Base-by-base conservation (phyloP, 1,140 invertebrate genomes). In the Pristionchus pacificus region DNA sequence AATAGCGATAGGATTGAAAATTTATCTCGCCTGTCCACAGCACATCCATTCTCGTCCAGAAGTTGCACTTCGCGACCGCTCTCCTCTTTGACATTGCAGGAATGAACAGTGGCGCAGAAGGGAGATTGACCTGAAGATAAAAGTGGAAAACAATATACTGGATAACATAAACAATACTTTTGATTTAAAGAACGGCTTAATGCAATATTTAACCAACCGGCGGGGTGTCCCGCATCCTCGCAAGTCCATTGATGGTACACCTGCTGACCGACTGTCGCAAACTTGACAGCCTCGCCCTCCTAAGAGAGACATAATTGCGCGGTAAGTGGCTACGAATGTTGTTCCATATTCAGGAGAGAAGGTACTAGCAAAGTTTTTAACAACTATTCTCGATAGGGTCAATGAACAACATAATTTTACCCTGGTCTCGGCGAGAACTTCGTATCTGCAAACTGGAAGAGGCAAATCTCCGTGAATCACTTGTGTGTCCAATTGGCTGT, bases 211-310 rank as follows among this genome's bases (percentile, higher is more conserved):
- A n/a, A n/a, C n/a, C n/a, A n/a, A 49, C 38, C 57, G 55, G 38
- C 59, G 10, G 65, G 32, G 1, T 30, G 49, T 2, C 58, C 31
- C 14, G 57, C 49, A 32, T 58, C 60, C 29, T 71, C 74, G 57
- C 74, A 77, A 3, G 75, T 68, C 76, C 76, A 77, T 55, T 77
- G 58, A 55, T 77, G 76, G 62, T 77, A 77, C 55, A 77, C 76
- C 2, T 67, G 65, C 60, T 77, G 76, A 25, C 76, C 76, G 15
- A 77, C 76, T 29, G 74, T 77, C 15, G 76, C 76, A 66, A 77
- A 77, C 31, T 78, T 78, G n/a, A 77, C 74, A 6, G 74, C 74
- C 57, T 72, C 74, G 13, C 76, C 76, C n/a, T 27, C 66, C 49
- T 64, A 32, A 0, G 57, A 60, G 71, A 67, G n/a, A 55, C 32